These are phyloP conservation scores for Poeciliopsis gracilis DNA, from an alignment of 2,797 vertebrate genomes.

Conservation along the genomic window DNA sequence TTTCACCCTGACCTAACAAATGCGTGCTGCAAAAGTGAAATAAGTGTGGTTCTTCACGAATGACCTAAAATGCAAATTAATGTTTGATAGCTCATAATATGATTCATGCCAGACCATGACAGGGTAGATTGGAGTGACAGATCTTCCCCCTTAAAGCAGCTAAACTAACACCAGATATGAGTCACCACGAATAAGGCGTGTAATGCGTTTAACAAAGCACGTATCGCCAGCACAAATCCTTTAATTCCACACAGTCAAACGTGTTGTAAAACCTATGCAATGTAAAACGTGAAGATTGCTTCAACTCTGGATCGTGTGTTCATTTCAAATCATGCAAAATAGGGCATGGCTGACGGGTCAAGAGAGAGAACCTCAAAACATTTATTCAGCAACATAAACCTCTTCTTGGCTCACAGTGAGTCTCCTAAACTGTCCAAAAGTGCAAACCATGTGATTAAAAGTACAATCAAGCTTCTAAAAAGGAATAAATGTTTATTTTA, in stretches of 20 bases:
- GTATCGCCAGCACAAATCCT: slow-evolving; percentile 15
- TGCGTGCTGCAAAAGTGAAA: slow-evolving; percentile 29
- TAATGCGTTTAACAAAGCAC: slow-evolving; percentile 22
- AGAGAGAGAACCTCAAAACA: slow-evolving; percentile 35
- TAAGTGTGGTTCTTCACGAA: slow-evolving; percentile 1
- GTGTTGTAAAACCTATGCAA: slow-evolving; percentile 32
- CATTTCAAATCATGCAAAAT: slow-evolving; percentile 23
- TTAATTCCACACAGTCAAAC: slow-evolving; percentile 16
- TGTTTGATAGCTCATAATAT: slow-evolving; percentile 10
- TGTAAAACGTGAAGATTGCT: slow-evolving; percentile 45
- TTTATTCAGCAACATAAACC: slow-evolving; percentile 24
- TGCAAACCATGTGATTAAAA: slow-evolving; percentile 43
- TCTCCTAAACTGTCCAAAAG: slow-evolving; percentile 20
- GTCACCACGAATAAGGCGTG: slow-evolving; percentile 16
- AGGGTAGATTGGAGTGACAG: slow-evolving; percentile 13
- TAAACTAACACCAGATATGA: slow-evolving; percentile 12
- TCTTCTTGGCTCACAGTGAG: slow-evolving; percentile 28
- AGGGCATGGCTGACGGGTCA: slow-evolving; percentile 34
- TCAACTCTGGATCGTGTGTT: slow-evolving; percentile 61
- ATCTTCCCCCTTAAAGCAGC: slow-evolving; percentile 2
- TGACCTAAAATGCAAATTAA: slow-evolving; percentile 18
- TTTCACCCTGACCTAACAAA: slow-evolving; percentile 34
- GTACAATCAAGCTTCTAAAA: slow-evolving; percentile 25
- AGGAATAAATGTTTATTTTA: slow-evolving; percentile 40
- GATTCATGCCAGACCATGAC: background rate